phyloP scores from a whole-genome alignment of 1,140 invertebrate genomes.

The Drosophila equinoxialis region DNA sequence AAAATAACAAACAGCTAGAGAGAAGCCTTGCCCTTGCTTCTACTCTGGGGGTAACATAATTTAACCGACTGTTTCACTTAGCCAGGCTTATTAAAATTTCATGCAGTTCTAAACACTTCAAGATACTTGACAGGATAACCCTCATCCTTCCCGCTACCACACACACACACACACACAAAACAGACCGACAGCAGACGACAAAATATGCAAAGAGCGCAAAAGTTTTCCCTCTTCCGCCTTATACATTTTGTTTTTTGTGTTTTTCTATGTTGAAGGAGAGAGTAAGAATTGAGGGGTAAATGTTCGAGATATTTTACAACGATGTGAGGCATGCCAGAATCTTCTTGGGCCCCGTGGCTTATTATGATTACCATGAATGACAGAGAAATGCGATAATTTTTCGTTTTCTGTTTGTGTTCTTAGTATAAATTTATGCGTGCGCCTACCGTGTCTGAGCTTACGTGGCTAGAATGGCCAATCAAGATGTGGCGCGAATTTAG shows the following conservation, averaged over 20 bases:
- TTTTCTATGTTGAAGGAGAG: too few species aligned
- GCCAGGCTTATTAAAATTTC: slow-evolving; percentile 69
- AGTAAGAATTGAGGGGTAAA: slow-evolving; percentile 37
- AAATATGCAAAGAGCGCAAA: slow-evolving; percentile 16
- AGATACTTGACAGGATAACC: slow-evolving; percentile 10
- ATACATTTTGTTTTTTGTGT: not conserved
- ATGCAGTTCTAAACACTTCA: slow-evolving; percentile 65
- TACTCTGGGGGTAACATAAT: slow-evolving; percentile 40
- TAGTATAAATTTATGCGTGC: slow-evolving; percentile 51
- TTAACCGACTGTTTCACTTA: slow-evolving; percentile 62
- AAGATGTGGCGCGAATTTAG: slow-evolving; percentile 3
- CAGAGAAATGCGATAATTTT: slow-evolving; percentile 66
- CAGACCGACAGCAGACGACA: slow-evolving; percentile 37
- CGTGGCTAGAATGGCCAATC: slow-evolving; percentile 53
- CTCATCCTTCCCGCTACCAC: not conserved
- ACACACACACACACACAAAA: not conserved
- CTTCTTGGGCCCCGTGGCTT: slow-evolving; percentile 24
- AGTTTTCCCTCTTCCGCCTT: not conserved
- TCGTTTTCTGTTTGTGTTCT: slow-evolving; percentile 31
- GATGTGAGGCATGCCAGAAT: slow-evolving; percentile 11
- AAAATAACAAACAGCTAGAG: slow-evolving; percentile 38
- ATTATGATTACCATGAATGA: slow-evolving; percentile 64
- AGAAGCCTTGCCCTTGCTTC: not conserved
- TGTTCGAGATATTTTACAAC: slow-evolving; percentile 51
- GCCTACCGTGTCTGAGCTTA: slow-evolving; percentile 21